phyloP scores from a whole-genome alignment of 2,113 vertebrate species.

The Ptilonorhynchus violaceus region DNA sequence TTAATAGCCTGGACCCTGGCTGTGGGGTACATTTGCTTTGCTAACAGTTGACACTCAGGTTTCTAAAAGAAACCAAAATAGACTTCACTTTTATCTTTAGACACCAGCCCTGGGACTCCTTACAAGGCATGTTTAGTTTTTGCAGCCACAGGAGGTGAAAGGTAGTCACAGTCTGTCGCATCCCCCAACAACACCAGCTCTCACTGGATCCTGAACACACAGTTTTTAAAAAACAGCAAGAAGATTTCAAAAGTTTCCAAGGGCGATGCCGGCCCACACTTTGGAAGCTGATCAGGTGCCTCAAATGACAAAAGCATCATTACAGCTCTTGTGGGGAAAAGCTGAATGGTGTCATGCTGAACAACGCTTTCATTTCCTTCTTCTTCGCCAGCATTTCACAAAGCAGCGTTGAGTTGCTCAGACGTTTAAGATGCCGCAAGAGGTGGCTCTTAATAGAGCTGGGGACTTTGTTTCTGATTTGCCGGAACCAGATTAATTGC shows the following conservation, averaged over 20 bases:
- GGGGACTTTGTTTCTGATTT: neutral
- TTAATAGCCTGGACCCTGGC: neutral
- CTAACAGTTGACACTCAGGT: neutral
- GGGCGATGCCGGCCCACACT: accelerated
- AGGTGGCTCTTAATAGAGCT: neutral
- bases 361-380: accelerated
- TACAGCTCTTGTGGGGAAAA: neutral
- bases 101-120: neutral
- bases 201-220: neutral
- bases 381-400: neutral
- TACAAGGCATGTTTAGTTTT: neutral
- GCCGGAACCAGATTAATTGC: neutral
- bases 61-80: neutral
- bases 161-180: neutral
- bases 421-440: neutral
- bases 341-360: accelerated
- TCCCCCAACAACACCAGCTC: neutral
- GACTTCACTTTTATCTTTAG: neutral
- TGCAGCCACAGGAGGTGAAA: neutral
- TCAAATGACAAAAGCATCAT: neutral
- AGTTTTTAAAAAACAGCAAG: neutral
- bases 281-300: neutral
- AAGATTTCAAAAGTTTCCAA: neutral
- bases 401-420: neutral
- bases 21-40: neutral